Base-by-base conservation (phyloP, 2,888 invertebrate genomes). In the Thera britannica region DNA sequence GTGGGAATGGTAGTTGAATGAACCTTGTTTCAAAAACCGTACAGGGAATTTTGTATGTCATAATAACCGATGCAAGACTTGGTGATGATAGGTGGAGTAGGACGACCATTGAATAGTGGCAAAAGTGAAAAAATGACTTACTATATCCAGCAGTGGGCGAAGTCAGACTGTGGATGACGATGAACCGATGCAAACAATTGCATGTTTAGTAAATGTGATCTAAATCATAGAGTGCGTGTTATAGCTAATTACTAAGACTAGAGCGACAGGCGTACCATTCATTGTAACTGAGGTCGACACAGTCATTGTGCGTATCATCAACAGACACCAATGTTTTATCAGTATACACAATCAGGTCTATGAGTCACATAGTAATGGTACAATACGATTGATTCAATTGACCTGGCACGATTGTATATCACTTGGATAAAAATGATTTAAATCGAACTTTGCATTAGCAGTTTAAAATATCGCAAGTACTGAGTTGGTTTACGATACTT, bases 321-420 rank as follows among this genome's bases (percentile, higher is more conserved):
- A 54, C 52, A 61, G 48, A 57, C 58, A 58, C 23, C 67, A 60
- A 36, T 61, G 49, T 61, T 58, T 66, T 70, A 70, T 67, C 63
- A 63, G 52, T 34, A 41, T 58, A 58, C 58, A 55, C 59, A 66
- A 62, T 68, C 61, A 62, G 49, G 48, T 38, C 49, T 51, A 51
- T 71, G 72, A 73, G 44, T 73, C 68, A 70, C 62, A 58, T 34
- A 34, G 9, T 34, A 65, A 62, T 51, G 56, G 67, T 65, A 68
- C 62, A 71, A 71, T 68, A 68, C 12, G 65, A 73, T 60, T 67
- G 67, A 73, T 68, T 73, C 66, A 70, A 68, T 71, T 73, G 64
- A 64, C 62, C 64, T 46, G 59, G 61, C 51, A 52, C 61, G 51
- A 62, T 54, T 62, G 70, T 62, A 65, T 44, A 51, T 52, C 58